phyloP scores from a whole-genome alignment of 2,888 invertebrate genomes.

The Drosophila meridiana region DNA sequence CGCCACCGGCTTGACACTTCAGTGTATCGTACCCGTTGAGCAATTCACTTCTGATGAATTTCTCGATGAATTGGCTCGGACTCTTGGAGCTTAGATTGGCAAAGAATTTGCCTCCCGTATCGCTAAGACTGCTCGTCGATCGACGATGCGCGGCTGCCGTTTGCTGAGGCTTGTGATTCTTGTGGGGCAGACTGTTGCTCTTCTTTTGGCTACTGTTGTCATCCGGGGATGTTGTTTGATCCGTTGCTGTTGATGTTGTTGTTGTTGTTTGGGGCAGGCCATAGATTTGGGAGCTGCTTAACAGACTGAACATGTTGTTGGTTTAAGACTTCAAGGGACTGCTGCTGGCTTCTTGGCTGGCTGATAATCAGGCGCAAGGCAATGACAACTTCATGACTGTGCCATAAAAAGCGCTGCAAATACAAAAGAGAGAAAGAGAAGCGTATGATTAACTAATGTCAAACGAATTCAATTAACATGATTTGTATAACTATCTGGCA shows the following conservation, averaged over 20 bases:
- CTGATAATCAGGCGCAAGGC: conserved; percentile 20
- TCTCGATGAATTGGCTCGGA: conserved; percentile 82
- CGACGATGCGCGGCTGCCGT: conserved; percentile 42
- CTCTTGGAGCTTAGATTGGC: conserved; percentile 74
- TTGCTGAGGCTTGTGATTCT: conserved; percentile 29
- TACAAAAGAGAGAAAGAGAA: conserved; percentile 1
- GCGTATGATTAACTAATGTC: conserved; percentile 24
- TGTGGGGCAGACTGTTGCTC: conserved; percentile 68
- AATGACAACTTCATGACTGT: conserved; percentile 49
- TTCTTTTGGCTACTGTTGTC: conserved; percentile 56
- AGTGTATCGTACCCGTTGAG: conserved; percentile 80
- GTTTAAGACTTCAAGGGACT: conserved; percentile 9
- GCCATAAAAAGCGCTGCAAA: conserved; percentile 46
- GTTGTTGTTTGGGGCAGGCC: conserved; percentile 76
- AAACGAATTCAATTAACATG: conserved; percentile 25
- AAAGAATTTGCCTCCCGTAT: conserved; percentile 70
- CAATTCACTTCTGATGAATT: conserved; percentile 82
- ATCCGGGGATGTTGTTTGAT: conserved; percentile 35
- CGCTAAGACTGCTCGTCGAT: conserved; percentile 62
- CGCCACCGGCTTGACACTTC: conserved; percentile 62
- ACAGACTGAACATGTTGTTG: conserved; percentile 82
- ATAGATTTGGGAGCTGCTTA: conserved; percentile 83
- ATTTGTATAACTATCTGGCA: conserved; percentile 24
- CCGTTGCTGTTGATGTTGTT: conserved; percentile 35
- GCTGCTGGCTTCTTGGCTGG: conserved; percentile 36